phyloP scores from a whole-genome alignment of 1,140 invertebrate genomes.

The Drosophila sp. region DNA sequence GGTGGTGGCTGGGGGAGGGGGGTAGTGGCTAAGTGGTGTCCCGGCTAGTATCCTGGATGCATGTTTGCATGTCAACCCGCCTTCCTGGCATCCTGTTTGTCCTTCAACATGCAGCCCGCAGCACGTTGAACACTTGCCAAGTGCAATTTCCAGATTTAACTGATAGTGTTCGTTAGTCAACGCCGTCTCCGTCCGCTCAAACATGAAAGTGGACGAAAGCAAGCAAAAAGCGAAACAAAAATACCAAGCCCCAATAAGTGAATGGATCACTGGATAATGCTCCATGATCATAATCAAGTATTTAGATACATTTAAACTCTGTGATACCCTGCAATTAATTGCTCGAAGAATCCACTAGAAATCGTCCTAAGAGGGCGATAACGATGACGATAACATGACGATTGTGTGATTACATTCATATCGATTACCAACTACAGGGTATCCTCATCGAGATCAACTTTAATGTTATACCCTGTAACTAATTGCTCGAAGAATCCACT shows the following conservation, averaged over 20 bases:
- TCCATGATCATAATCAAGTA: no score
- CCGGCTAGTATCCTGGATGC: conserved; percentile 34
- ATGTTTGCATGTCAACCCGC: conserved; percentile 60
- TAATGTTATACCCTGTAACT: no score
- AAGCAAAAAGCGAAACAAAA: background rate
- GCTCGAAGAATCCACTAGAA: no score
- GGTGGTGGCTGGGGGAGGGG: conserved; percentile 15
- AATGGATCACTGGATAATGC: background rate
- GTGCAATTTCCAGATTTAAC: conserved; percentile 70
- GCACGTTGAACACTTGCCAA: conserved; percentile 66
- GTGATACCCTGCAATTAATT: no score
- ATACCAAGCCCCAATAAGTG: background rate
- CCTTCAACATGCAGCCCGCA: background rate
- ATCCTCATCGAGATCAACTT: no score
- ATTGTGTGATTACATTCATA: no score
- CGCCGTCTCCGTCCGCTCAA: conserved; percentile 31
- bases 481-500: no score
- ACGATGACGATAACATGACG: no score
- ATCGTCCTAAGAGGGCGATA: no score
- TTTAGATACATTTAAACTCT: no score
- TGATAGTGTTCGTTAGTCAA: conserved; percentile 69
- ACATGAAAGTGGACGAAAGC: background rate
- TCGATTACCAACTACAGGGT: no score
- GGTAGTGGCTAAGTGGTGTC: conserved; percentile 52
- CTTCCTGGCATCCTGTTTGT: background rate